Evolutionary conservation across 2,797 vertebrate species (phyloP), one percentile per base, ranked within the genome.

Genomic region (Coregonus suidteri): DNA sequence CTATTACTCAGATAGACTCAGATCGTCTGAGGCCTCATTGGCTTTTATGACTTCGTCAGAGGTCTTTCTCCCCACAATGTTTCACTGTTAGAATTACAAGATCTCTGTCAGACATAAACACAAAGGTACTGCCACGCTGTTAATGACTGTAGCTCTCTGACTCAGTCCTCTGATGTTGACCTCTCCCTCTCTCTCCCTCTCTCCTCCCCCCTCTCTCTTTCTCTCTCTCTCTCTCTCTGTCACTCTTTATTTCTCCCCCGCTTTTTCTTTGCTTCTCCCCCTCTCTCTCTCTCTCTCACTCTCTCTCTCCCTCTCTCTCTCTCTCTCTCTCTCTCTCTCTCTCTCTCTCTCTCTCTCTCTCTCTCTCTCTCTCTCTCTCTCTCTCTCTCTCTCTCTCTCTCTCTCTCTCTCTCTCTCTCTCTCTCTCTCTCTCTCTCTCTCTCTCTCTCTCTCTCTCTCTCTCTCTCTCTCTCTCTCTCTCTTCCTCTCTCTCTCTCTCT

Each of bases 11-110:
- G 73, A 85, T 79, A 87, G 52, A 9, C 13, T 35, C 66, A 1
- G 30, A 11, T 84, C 62, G 71, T 85, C 80, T 86, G 81, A 74
- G 41, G 77, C 41, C 74, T 15, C 62, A 56, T 86, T 71, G 25
- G 83, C 84, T 86, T 89, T 90, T 86, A 89, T 59, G 80, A 84
- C 87, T 78, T 71, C 0, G 71, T 83, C 64, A 30, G 78, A 82
- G 30, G 78, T 78, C 80, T 77, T 74, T 75, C 74, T 56, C 75
- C 82, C 74, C 71, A 75, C 77, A 83, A 84, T 90, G 87, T 89
- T 89, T 89, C 84, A 88, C 71, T 35, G 71, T 78, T 85, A 87
- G 84, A 90, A 90, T 82, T 90, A 90, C 86, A 91, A 81, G 78
- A 11, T 20, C 79, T 88, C 85, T 81, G 83, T 86, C 87, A 89